A percentile compares a stretch with the other conserved stretches of the same genome.
These are phyloP conservation scores for Oophaga pumilio DNA, from an alignment of 2,113 vertebrate genomes.

Conservation along the genomic window DNA sequence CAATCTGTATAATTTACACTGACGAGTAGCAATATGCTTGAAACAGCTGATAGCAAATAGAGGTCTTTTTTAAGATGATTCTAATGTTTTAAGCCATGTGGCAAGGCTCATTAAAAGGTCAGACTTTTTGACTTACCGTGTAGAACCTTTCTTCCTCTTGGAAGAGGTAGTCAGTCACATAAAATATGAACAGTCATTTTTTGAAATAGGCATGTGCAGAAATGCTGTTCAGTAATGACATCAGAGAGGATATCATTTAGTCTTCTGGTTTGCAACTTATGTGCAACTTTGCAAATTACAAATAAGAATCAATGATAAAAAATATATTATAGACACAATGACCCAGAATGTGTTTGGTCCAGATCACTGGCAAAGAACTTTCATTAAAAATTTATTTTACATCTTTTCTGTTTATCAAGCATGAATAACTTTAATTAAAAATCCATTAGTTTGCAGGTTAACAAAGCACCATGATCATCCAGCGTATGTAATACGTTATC, in stretches of 20 bases:
- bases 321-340: not conserved
- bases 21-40: too few species aligned
- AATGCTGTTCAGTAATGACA: too few species aligned
- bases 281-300: not conserved
- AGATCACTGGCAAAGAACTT: not conserved
- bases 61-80: too few species aligned
- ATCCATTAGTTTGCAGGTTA: not conserved
- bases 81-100: too few species aligned
- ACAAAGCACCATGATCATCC: not conserved
- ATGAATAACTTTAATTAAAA: conserved; percentile 2
- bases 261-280: not conserved
- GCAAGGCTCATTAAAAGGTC: too few species aligned
- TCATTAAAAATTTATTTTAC: not conserved
- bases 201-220: too few species aligned
- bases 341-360: not conserved
- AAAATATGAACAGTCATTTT: not conserved
- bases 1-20: too few species aligned
- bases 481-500: conserved; percentile 41
- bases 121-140: too few species aligned
- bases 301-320: not conserved
- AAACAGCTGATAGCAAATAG: too few species aligned
- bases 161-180: not conserved
- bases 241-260: not conserved
- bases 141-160: too few species aligned
- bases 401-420: not conserved